These are phyloP conservation scores for Ernsta delagoae DNA, from an alignment of 2,888 invertebrate genomes.

Conservation along the genomic window DNA sequence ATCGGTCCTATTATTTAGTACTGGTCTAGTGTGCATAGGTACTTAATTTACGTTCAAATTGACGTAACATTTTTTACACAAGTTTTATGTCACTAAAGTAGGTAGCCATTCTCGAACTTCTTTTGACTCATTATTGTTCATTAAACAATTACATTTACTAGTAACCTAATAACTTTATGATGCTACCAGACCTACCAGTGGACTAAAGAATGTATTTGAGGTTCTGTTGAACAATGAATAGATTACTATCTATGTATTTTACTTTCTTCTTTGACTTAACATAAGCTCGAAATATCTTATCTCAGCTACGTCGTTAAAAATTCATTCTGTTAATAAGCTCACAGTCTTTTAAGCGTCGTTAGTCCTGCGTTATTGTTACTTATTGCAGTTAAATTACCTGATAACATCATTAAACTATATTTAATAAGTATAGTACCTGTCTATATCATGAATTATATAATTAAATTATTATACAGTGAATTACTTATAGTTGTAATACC, in stretches of 20 bases:
- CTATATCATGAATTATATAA: no score
- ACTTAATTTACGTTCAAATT: no score
- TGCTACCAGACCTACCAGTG: neutral
- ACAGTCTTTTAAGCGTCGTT: constrained; percentile 17
- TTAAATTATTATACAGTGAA: no score
- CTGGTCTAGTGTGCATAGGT: no score
- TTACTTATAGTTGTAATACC: no score
- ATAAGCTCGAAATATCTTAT: constrained; percentile 22
- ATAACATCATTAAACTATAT: no score
- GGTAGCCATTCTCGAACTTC: no score
- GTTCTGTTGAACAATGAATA: constrained; percentile 1
- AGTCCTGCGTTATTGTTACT: constrained; percentile 3
- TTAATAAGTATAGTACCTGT: no score
- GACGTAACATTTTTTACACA: no score
- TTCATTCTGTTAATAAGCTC: constrained; percentile 26
- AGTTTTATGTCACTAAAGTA: no score
- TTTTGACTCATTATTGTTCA: neutral
- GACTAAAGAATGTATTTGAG: neutral
- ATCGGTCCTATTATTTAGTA: no score
- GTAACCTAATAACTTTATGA: neutral
- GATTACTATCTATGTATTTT: neutral
- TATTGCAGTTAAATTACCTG: no score
- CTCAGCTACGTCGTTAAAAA: constrained; percentile 20
- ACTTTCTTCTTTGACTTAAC: constrained; percentile 10
- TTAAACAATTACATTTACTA: neutral